Base-by-base conservation (phyloP, 2,113 vertebrate genomes). In the Dicrurus megarhynchus region DNA sequence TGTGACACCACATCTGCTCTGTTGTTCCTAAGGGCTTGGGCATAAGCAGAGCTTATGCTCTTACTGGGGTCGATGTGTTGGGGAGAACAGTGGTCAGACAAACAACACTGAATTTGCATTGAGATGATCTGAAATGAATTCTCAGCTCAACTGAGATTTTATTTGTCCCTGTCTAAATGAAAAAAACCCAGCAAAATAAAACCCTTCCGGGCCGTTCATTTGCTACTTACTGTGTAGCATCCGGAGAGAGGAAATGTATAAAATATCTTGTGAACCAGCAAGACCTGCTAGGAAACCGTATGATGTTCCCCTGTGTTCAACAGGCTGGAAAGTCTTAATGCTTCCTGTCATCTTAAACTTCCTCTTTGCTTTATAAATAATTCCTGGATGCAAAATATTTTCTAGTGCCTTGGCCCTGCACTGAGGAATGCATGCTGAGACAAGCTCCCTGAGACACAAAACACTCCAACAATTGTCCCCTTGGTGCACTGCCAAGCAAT, bases 311-410 rank as follows among this genome's bases (percentile, higher is more conserved):
- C 65, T 80, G 60, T 88, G 65, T 65, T 74, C 59, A 95, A 81
- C 55, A 93, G 73, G 60, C 79, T 92, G 92, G 82, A 81, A 94
- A 93, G 21, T 80, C 92, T 83, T 84, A 88, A 88, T 78, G 68
- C 86, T 95, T 96, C 83, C 82, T 86, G 92, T 95, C 85, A 92
- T 60, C 61, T 61, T 87, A 94, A 87, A 93, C 93, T 91, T 95
- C 87, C 68, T 84, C 68, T 90, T 22, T 39, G 55, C 55, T 91
- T 95, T 91, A 90, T 90, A 97, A 95, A 90, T 93, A 91, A 94
- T 84, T 94, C 83, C 67, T 93, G 79, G 42, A 91, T 91, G 71
- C 91, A 96, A 93, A 96, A 85, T 28, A 70, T 77, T 55, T 90
- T 87, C 70, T 83, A 39, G 52, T 91, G 70, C 71, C 56, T 94